phyloP scores from a whole-genome alignment of 2,113 vertebrate species.

The Fulmarus glacialis region DNA sequence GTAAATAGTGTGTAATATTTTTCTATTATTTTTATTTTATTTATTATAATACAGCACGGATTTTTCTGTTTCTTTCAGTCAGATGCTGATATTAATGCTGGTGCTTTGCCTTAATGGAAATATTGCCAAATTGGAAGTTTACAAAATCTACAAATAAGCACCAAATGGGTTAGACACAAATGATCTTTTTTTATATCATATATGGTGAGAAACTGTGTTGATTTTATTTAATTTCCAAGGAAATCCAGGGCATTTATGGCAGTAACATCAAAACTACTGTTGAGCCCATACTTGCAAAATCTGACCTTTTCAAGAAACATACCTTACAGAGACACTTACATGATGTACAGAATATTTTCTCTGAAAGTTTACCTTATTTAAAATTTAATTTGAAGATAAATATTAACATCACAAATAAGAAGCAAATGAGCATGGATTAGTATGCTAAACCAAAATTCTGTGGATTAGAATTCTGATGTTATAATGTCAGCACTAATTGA shows the following conservation, averaged over 20 bases:
- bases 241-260: background rate
- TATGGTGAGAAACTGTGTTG: background rate
- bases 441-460: background rate
- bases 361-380: background rate
- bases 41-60: background rate
- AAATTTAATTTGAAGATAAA: background rate
- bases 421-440: slow-evolving; percentile 14
- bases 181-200: too few relatives aligned
- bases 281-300: background rate
- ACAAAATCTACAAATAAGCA: background rate
- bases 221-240: background rate
- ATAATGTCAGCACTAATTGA: slow-evolving; percentile 35
- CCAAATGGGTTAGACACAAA: background rate
- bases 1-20: background rate
- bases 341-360: background rate
- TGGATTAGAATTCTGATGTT: slow-evolving; percentile 14
- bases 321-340: background rate
- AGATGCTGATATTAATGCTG: background rate
- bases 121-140: background rate
- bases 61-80: background rate
- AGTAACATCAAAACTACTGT: background rate
- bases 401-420: slow-evolving; percentile 19
- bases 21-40: background rate
- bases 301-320: background rate
- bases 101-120: background rate